A percentile compares a stretch with the other conserved stretches of the same genome.
These are phyloP conservation scores for Chorisops tibialis DNA, from an alignment of 2,888 invertebrate genomes.

Conservation along the genomic window DNA sequence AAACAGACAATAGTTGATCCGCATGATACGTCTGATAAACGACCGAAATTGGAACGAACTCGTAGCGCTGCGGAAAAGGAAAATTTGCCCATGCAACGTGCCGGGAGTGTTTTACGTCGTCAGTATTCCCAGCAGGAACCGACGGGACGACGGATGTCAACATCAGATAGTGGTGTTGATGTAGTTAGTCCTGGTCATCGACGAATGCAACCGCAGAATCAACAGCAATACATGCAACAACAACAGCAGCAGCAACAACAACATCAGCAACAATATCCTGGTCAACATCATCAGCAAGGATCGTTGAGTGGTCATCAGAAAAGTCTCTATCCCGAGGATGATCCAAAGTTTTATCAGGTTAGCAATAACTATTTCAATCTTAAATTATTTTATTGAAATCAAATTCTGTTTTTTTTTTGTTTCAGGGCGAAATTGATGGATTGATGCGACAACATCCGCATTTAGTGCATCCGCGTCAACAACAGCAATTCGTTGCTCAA, in stretches of 20 bases:
- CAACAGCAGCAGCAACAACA: constrained; percentile 48
- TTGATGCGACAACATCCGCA: constrained; percentile 77
- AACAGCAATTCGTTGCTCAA: constrained; percentile 45
- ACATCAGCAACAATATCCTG: constrained; percentile 31
- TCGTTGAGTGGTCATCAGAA: constrained; percentile 29
- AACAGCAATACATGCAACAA: constrained; percentile 46
- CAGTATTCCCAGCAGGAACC: constrained; percentile 85
- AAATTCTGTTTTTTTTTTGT: neutral
- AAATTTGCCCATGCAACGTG: constrained; percentile 72
- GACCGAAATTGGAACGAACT: constrained; percentile 81
- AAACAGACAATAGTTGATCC: constrained; percentile 55
- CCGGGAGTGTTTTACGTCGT: constrained; percentile 71
- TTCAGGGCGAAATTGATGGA: constrained; percentile 71
- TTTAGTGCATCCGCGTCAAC: constrained; percentile 65
- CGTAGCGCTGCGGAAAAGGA: constrained; percentile 86
- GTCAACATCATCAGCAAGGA: constrained; percentile 42
- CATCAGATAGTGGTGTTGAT: constrained; percentile 56
- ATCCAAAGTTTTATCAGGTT: constrained; percentile 60
- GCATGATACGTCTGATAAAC: constrained; percentile 63
- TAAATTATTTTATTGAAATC: neutral
- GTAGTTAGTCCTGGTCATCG: constrained; percentile 47
- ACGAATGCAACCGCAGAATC: constrained; percentile 46
- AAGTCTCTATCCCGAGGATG: constrained; percentile 59
- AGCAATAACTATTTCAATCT: constrained; percentile 1
- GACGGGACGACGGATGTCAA: constrained; percentile 55